Conservation (phyloP, 2,797 vertebrate genomes). For the Manis crassicaudata region DNA sequence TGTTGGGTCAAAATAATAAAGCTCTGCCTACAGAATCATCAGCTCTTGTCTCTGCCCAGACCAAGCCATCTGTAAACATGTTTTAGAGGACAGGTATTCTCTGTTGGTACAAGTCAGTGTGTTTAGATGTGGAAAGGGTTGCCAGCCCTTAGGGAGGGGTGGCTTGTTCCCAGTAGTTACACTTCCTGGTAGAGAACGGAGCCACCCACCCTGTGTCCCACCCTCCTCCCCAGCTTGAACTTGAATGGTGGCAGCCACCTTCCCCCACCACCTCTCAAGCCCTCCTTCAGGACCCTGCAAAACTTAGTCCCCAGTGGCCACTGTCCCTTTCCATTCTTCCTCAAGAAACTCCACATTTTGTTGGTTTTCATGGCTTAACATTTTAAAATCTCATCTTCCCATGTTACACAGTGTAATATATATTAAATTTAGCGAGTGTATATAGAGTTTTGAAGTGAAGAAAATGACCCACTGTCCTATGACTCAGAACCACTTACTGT, state of each 20-base stretch:
- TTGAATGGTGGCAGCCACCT: fast-evolving
- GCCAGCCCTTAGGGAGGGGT: not conserved
- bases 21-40: not conserved
- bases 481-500: not conserved
- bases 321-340: not conserved
- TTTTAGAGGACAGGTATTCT: constrained; percentile 15
- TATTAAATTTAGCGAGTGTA: not conserved
- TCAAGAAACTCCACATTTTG: not conserved
- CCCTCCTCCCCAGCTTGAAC: not conserved
- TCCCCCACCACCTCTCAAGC: too few species aligned
- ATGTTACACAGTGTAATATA: not conserved
- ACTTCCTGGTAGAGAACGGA: not conserved
- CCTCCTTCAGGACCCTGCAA: not conserved
- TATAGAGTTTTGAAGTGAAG: not conserved
- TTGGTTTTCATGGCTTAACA: not conserved
- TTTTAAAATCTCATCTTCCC: not conserved
- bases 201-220: not conserved
- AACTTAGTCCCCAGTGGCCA: not conserved
- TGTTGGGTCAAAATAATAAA: not conserved
- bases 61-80: not conserved
- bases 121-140: not conserved
- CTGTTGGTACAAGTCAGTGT: not conserved
- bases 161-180: not conserved
- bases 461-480: not conserved
- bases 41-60: not conserved